Percentiles rank a stretch among this genome's conserved stretches.
Conservation (phyloP, 2,797 vertebrate genomes). For the Carcharodon carcharias region DNA sequence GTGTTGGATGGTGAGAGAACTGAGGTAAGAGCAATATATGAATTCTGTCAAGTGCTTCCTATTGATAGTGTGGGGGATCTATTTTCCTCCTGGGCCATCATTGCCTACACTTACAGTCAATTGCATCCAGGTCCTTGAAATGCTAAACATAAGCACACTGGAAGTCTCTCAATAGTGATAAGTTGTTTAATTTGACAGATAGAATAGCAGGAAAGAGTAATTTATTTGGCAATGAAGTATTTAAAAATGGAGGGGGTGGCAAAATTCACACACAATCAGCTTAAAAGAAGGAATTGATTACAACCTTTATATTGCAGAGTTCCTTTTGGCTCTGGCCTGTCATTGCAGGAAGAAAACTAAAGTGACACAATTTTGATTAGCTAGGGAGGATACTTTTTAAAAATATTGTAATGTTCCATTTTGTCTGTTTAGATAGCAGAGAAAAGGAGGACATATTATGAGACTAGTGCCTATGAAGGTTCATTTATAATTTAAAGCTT, state of each 20-base stretch:
- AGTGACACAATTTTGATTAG: background rate
- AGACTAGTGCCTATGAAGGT: too few species aligned
- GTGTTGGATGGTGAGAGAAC: background rate
- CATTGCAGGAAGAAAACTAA: background rate
- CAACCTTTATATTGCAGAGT: background rate
- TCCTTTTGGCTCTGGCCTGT: background rate
- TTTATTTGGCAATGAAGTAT: background rate
- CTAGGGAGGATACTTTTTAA: background rate
- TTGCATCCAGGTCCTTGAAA: background rate
- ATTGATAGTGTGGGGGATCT: background rate
- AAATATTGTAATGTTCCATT: background rate
- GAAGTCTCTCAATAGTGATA: background rate
- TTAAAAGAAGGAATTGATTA: background rate
- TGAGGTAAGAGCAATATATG: background rate
- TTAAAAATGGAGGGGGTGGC: background rate
- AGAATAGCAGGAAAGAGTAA: background rate
- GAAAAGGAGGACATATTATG: too few species aligned
- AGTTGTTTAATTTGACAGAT: background rate
- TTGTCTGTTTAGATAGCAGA: background rate
- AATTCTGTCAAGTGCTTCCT: background rate
- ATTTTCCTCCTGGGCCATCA: background rate
- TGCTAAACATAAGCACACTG: background rate
- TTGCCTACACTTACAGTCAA: background rate
- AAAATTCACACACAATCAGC: background rate
- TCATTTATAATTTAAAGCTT: too few species aligned